phyloP scores from a whole-genome alignment of 2,888 invertebrate species.

The Apodemia zela region DNA sequence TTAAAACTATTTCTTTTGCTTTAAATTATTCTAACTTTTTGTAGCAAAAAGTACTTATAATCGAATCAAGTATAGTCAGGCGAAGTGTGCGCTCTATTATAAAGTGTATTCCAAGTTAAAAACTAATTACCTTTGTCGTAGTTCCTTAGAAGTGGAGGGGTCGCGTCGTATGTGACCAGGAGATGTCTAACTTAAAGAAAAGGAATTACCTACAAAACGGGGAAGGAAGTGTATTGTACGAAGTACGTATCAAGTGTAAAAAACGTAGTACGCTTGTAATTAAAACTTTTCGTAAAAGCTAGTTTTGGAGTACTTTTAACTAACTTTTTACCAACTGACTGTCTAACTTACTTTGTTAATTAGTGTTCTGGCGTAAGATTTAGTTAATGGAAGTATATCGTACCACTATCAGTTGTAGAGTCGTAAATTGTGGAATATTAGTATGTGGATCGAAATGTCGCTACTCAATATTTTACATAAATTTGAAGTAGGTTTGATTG shows the following conservation, averaged over 20 bases:
- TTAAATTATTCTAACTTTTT: neutral
- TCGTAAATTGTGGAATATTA: too few relatives aligned
- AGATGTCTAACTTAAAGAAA: neutral
- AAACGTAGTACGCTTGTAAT: constrained; percentile 4
- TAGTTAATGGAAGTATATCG: too few relatives aligned
- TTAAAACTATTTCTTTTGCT: too few relatives aligned
- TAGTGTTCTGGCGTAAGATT: neutral
- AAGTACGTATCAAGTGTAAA: neutral
- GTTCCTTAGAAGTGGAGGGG: neutral
- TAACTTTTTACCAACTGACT: too few relatives aligned
- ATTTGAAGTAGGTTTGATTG: too few relatives aligned
- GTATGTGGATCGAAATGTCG: too few relatives aligned
- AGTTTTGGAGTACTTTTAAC: neutral
- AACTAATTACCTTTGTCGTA: constrained; percentile 12
- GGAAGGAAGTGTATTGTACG: constrained; percentile 1
- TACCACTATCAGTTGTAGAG: too few relatives aligned
- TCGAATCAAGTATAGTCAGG: neutral
- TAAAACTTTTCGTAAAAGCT: constrained; percentile 1
- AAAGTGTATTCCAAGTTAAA: neutral
- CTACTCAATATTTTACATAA: too few relatives aligned
- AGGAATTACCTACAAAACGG: neutral
- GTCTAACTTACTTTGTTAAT: neutral
- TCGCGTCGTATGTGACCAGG: constrained; percentile 3
- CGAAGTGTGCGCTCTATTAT: neutral
- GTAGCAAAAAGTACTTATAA: neutral